A percentile compares a stretch with the other conserved stretches of the same genome.
Evolutionary conservation across 2,113 vertebrate species (phyloP).

Genomic region (Uria lomvia): DNA sequence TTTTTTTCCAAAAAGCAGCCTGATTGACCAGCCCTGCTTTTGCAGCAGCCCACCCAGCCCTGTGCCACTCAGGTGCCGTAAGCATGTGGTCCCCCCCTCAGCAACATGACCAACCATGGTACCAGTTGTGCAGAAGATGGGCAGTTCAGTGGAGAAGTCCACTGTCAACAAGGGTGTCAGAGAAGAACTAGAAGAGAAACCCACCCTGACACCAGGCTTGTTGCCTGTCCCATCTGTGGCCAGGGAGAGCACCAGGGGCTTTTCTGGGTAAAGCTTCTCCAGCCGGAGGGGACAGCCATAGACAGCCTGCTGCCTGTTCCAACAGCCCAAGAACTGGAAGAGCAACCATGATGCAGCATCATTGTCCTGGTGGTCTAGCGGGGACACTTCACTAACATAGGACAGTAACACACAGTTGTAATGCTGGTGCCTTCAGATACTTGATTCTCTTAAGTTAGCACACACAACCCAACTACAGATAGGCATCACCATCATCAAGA

Average conservation of each 20-base stretch:
- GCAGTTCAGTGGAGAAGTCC: neutral
- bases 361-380: neutral
- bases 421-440: neutral
- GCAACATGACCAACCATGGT: rapidly evolving
- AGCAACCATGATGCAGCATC: neutral
- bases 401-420: neutral
- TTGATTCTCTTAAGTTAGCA: neutral
- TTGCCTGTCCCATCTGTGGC: neutral
- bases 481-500: neutral
- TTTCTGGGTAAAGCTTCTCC: neutral
- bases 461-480: neutral
- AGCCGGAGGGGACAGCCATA: rapidly evolving
- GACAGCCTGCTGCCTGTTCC: neutral
- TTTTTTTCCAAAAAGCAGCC: neutral
- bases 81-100: neutral
- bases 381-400: neutral
- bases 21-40: neutral
- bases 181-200: neutral
- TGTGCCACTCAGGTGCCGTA: rapidly evolving
- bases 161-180: neutral
- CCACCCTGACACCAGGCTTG: neutral
- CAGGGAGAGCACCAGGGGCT: neutral
- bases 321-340: neutral
- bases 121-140: neutral
- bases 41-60: neutral